Conservation (phyloP, 2,888 invertebrate species). For the Atrina japonica region DNA sequence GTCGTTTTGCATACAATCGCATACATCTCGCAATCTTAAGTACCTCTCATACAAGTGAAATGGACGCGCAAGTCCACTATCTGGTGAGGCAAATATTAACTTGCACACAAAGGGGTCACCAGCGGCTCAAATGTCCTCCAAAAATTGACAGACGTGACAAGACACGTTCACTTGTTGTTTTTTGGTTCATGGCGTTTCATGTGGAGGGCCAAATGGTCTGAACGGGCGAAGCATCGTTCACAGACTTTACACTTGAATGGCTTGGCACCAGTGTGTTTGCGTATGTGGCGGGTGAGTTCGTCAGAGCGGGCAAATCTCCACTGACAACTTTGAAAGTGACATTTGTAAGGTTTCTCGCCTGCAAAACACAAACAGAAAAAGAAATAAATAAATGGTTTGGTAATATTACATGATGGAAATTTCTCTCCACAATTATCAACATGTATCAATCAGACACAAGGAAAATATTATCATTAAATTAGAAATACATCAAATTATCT, state of each 20-base stretch:
- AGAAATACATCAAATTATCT: too few species aligned
- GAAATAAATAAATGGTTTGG: neutral
- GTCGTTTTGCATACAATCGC: too few species aligned
- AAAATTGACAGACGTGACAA: too few species aligned
- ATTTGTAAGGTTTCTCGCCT: constrained; percentile 84
- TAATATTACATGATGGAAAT: neutral
- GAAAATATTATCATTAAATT: too few species aligned
- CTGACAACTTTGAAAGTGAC: constrained; percentile 83
- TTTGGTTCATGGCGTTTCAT: constrained; percentile 90
- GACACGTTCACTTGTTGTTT: constrained; percentile 57
- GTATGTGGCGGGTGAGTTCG: constrained; percentile 84
- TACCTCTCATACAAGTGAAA: too few species aligned
- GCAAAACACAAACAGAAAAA: constrained; percentile 41
- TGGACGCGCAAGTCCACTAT: too few species aligned
- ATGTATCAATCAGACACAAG: neutral
- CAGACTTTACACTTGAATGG: constrained; percentile 84
- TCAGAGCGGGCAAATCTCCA: constrained; percentile 84
- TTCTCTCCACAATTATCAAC: neutral
- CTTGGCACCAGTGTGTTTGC: constrained; percentile 84
- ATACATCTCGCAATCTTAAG: too few species aligned
- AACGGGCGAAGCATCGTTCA: constrained; percentile 83
- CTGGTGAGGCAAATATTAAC: too few species aligned
- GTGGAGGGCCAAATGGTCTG: constrained; percentile 84
- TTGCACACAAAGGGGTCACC: too few species aligned
- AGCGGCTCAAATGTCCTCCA: too few species aligned